Evolutionary conservation across 2,888 invertebrate genomes (phyloP).

Genomic region (Cataglyphis albicans): DNA sequence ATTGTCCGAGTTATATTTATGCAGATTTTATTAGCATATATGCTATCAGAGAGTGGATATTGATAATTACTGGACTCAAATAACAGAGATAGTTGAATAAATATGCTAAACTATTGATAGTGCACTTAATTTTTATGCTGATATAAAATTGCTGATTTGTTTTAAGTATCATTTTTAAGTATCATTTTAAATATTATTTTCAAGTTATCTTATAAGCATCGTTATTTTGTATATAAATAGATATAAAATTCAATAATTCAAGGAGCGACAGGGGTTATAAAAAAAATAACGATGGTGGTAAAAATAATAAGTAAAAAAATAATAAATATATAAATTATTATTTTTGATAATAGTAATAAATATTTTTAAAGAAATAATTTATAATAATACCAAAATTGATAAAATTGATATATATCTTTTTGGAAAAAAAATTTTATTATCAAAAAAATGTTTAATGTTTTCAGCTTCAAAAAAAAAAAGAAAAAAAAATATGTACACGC

Average conservation of each 20-base stretch:
- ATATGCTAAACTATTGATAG: neutral
- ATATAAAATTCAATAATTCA: neutral
- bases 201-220: neutral
- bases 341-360: neutral
- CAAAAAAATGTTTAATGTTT: neutral
- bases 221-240: neutral
- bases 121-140: neutral
- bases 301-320: neutral
- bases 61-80: too few species aligned
- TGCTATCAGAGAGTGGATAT: neutral
- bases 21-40: neutral
- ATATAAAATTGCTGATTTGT: neutral
- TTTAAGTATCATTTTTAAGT: neutral
- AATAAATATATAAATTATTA: neutral
- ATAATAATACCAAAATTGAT: neutral
- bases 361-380: neutral
- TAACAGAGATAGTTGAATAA: neutral
- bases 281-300: neutral
- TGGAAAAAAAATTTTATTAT: neutral
- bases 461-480: neutral
- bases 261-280: neutral
- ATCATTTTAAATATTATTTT: too few species aligned
- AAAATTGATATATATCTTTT: neutral
- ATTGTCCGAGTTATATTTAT: neutral
- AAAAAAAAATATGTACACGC: neutral